These are phyloP conservation scores for Sminthurinus signatus DNA, from an alignment of 1,140 invertebrate species.

Conservation along the genomic window DNA sequence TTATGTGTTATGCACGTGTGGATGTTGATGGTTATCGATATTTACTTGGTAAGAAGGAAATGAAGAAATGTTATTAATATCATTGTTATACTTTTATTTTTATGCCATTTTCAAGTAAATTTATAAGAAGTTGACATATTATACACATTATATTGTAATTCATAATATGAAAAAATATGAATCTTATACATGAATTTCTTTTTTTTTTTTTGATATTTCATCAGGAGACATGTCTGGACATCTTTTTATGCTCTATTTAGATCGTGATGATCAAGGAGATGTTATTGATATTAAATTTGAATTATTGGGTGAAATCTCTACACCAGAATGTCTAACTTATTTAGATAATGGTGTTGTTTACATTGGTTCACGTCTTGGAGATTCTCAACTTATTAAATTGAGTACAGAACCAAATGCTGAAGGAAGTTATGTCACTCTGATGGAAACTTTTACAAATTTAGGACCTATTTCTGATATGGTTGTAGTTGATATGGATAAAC, in stretches of 20 bases:
- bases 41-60: too few species aligned
- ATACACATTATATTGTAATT: too few species aligned
- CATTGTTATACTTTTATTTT: too few species aligned
- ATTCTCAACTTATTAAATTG: slow-evolving; percentile 91
- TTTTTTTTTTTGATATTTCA: too few species aligned
- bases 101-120: too few species aligned
- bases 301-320: slow-evolving; percentile 87
- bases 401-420: slow-evolving; percentile 76
- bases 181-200: too few species aligned
- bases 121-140: too few species aligned
- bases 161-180: too few species aligned
- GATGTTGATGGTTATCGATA: slow-evolving; percentile 87
- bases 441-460: slow-evolving; percentile 95
- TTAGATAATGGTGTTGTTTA: slow-evolving; percentile 97
- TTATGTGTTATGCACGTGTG: slow-evolving; percentile 90
- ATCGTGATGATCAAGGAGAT: slow-evolving; percentile 65
- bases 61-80: too few species aligned
- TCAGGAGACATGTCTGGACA: slow-evolving; percentile 93
- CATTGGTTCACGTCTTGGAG: slow-evolving; percentile 90
- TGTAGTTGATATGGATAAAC: slow-evolving; percentile 69
- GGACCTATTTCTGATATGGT: slow-evolving; percentile 95
- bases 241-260: slow-evolving; percentile 90
- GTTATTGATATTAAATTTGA: slow-evolving; percentile 92
- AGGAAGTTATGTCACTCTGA: slow-evolving; percentile 82
- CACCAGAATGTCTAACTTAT: slow-evolving; percentile 98